These are phyloP conservation scores for Megaceryle maxima DNA, from an alignment of 2,113 vertebrate genomes.

Conservation along the genomic window DNA sequence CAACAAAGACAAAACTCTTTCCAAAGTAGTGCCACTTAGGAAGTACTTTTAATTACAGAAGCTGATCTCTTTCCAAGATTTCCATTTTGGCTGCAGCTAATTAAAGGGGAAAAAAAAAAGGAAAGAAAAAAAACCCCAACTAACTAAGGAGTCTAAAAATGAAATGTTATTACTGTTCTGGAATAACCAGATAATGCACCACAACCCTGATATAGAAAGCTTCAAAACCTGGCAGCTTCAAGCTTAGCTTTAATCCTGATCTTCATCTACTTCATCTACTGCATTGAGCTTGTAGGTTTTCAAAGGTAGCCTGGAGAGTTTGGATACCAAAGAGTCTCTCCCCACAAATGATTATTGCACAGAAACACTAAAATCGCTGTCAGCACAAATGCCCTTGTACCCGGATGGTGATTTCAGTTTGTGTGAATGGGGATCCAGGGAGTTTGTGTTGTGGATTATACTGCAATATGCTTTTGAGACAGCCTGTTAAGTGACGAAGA, in stretches of 20 bases:
- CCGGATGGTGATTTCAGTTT: not conserved
- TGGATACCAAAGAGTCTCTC: not conserved
- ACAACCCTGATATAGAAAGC: not conserved
- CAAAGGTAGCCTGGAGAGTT: not conserved
- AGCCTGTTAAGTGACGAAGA: slow-evolving; percentile 9
- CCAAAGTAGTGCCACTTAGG: not conserved
- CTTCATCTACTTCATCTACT: not conserved
- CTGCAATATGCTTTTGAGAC: not conserved
- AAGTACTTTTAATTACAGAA: not conserved
- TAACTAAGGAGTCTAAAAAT: not conserved
- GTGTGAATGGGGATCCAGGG: not conserved
- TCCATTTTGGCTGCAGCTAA: not conserved
- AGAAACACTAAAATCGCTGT: not conserved
- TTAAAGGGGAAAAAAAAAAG: not conserved
- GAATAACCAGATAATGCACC: not conserved
- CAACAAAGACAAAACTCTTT: not conserved
- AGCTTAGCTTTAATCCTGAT: not conserved
- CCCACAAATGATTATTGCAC: not conserved
- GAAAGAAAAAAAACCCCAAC: not conserved
- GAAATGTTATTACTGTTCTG: not conserved
- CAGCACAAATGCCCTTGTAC: not conserved
- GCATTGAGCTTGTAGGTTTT: not conserved
- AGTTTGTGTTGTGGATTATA: not conserved
- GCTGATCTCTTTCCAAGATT: not conserved
- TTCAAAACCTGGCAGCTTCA: not conserved